Percentiles rank a stretch among this genome's conserved stretches.
Conservation (phyloP, 1,140 invertebrate species). For the Zaprionus kolodkinae region DNA sequence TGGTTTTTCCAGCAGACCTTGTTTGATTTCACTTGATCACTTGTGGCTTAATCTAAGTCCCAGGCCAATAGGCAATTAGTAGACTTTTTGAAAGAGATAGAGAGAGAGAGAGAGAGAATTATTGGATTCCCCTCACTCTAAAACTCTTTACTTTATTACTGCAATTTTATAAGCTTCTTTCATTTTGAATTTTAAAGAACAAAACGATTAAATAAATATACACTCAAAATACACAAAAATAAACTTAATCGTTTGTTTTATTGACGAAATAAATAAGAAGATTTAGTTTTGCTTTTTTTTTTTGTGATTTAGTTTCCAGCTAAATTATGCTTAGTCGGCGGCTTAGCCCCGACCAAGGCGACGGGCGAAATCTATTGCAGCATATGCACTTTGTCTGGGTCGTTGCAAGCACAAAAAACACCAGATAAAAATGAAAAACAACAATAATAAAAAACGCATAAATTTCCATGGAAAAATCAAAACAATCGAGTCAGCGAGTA, state of each 20-base stretch:
- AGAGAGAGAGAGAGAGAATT: background rate
- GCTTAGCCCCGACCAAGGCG: constrained; percentile 14
- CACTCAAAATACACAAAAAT: too few species aligned
- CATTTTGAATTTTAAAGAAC: background rate
- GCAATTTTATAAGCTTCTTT: background rate
- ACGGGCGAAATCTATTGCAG: constrained; percentile 9
- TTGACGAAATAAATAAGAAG: constrained; percentile 20
- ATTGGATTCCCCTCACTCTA: background rate
- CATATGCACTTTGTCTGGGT: constrained; percentile 32
- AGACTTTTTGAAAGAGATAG: background rate
- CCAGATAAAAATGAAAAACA: constrained; percentile 8
- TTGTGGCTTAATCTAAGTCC: constrained; percentile 4
- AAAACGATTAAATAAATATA: background rate
- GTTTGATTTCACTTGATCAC: background rate
- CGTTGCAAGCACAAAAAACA: constrained; percentile 1
- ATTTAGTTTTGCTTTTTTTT: constrained; percentile 2
- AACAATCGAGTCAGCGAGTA: background rate
- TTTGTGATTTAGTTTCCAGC: constrained; percentile 14
- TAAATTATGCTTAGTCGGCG: constrained; percentile 16
- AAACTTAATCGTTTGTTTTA: background rate
- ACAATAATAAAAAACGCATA: constrained; percentile 22
- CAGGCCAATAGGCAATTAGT: constrained; percentile 15
- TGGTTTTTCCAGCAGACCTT: background rate
- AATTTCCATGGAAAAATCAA: constrained; percentile 15
- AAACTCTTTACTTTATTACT: background rate